A percentile compares a stretch with the other conserved stretches of the same genome.
These are phyloP conservation scores for Epizoanthus illoricatus DNA, from an alignment of 92 coral and sea anemone species.

Conservation along the genomic window DNA sequence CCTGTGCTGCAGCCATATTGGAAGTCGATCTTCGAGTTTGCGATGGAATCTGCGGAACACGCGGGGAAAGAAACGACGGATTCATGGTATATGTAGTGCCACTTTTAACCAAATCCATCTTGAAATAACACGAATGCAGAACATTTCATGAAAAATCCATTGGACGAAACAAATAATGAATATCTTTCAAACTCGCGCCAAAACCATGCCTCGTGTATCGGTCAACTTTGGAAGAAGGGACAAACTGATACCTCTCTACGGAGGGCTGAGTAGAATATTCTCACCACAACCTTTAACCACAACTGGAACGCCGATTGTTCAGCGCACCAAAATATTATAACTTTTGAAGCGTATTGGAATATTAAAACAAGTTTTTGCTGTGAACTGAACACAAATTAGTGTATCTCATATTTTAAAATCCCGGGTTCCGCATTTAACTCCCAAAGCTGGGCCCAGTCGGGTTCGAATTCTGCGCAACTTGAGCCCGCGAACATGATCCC, in stretches of 20 bases:
- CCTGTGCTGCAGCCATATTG: slow-evolving; percentile 35
- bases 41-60: background rate
- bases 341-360: too few relatives aligned
- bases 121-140: background rate
- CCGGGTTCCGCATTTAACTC: background rate
- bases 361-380: too few relatives aligned
- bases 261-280: background rate
- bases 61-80: slow-evolving; percentile 12
- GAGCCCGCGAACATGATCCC: slow-evolving; percentile 25
- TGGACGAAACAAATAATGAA: background rate
- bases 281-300: background rate
- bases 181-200: slow-evolving; percentile 26
- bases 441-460: background rate
- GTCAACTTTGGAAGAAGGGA: background rate
- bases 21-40: background rate
- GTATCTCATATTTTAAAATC: background rate
- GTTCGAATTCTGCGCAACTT: background rate
- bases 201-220: background rate
- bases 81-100: background rate
- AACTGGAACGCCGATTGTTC: background rate
- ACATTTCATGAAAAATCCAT: background rate
- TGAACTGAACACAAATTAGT: background rate
- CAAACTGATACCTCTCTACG: background rate
- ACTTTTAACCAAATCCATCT: slow-evolving; percentile 17
- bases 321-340: background rate